Percentiles rank a stretch among this genome's conserved stretches.
phyloP scores from a whole-genome alignment of 2,113 vertebrate genomes.

The Caranx melampygus region DNA sequence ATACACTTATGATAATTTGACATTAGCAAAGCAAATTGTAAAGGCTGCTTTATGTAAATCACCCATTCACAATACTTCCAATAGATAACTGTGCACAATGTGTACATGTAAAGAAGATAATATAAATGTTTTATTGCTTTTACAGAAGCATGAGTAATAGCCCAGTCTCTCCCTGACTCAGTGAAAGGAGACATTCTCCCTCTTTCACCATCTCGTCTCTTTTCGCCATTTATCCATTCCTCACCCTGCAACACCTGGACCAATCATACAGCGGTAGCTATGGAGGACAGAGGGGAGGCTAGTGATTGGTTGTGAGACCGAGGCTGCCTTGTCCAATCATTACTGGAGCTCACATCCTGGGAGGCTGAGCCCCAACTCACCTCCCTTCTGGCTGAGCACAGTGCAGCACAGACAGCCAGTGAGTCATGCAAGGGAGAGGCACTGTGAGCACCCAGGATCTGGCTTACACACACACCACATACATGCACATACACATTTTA shows the following conservation, averaged over 20 bases:
- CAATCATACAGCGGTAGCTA: conserved; percentile 77
- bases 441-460: conserved; percentile 51
- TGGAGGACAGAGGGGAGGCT: conserved; percentile 58
- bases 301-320: conserved; percentile 73
- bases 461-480: conserved; percentile 32
- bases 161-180: conserved; percentile 14
- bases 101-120: neutral
- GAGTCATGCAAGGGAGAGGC: conserved; percentile 78
- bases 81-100: neutral
- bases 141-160: neutral
- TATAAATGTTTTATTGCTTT: neutral
- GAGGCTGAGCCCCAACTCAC: conserved; percentile 59
- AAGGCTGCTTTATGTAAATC: neutral
- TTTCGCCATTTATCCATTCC: conserved; percentile 56
- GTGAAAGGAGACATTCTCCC: conserved; percentile 31
- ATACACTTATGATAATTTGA: neutral
- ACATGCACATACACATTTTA: conserved; percentile 13
- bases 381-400: conserved; percentile 60
- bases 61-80: neutral
- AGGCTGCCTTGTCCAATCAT: conserved; percentile 72
- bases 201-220: conserved; percentile 11
- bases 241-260: conserved; percentile 83
- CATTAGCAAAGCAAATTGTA: conserved; percentile 2
- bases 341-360: conserved; percentile 63
- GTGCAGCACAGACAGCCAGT: conserved; percentile 65